phyloP scores from a whole-genome alignment of 2,113 vertebrate genomes.

The Pelvicachromis taeniatus region DNA sequence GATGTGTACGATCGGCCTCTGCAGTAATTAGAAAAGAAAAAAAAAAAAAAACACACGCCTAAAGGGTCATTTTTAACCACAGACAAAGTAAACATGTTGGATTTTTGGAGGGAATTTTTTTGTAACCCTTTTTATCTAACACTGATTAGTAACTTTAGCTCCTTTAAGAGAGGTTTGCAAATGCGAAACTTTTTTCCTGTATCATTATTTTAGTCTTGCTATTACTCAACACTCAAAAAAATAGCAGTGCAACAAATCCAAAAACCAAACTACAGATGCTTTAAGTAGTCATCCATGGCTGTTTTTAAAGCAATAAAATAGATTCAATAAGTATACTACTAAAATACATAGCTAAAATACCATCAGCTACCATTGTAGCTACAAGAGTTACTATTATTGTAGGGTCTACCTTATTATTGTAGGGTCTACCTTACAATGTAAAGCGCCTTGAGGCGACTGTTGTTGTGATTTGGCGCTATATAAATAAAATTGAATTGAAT shows the following conservation, averaged over 20 bases:
- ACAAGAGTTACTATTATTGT: too few species aligned
- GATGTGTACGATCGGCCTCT: neutral
- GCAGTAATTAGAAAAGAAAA: neutral
- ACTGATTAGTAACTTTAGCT: neutral
- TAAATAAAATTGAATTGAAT: too few species aligned
- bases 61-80: neutral
- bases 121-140: neutral
- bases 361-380: neutral
- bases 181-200: neutral
- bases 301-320: neutral
- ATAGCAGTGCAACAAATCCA: accelerated
- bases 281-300: neutral
- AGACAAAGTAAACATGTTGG: neutral
- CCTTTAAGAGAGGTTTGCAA: neutral
- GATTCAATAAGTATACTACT: neutral
- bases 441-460: too few species aligned
- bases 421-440: too few species aligned
- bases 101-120: neutral
- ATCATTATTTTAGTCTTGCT: neutral
- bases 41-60: neutral
- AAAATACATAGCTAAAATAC: neutral
- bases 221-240: neutral
- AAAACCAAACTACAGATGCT: neutral
- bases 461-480: too few species aligned
- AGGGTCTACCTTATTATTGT: too few species aligned